Evolutionary conservation across 2,888 invertebrate genomes (phyloP).

Genomic region (Listrodromus nycthemerus): DNA sequence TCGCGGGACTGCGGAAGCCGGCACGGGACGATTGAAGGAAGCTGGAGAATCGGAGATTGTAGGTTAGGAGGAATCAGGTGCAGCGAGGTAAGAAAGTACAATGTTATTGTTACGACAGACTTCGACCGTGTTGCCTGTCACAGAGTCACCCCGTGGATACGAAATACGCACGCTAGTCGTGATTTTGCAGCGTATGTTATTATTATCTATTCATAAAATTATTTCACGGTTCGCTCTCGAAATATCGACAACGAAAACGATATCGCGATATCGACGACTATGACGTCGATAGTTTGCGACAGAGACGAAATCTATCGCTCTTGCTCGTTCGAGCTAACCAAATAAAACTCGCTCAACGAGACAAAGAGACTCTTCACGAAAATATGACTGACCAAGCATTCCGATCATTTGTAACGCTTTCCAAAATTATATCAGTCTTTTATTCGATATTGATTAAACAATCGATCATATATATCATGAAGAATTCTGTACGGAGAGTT

Average conservation of each 20-base stretch:
- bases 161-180: neutral
- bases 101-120: conserved; percentile 37
- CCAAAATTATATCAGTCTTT: neutral
- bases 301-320: neutral
- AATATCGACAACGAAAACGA: neutral
- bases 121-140: neutral
- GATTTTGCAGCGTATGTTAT: neutral
- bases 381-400: neutral
- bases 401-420: neutral
- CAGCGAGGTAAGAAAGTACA: conserved; percentile 24
- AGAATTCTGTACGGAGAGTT: neutral
- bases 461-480: neutral
- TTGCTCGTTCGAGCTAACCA: neutral
- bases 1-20: neutral
- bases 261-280: neutral
- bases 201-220: neutral
- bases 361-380: neutral
- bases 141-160: neutral
- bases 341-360: neutral
- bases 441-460: neutral
- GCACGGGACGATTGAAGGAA: neutral
- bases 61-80: conserved; percentile 14
- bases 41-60: neutral
- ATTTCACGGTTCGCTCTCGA: neutral
- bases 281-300: neutral